Evolutionary conservation across 2,888 invertebrate species (phyloP), one percentile per base, ranked within the genome.

Genomic region (Andrena trimmerana): DNA sequence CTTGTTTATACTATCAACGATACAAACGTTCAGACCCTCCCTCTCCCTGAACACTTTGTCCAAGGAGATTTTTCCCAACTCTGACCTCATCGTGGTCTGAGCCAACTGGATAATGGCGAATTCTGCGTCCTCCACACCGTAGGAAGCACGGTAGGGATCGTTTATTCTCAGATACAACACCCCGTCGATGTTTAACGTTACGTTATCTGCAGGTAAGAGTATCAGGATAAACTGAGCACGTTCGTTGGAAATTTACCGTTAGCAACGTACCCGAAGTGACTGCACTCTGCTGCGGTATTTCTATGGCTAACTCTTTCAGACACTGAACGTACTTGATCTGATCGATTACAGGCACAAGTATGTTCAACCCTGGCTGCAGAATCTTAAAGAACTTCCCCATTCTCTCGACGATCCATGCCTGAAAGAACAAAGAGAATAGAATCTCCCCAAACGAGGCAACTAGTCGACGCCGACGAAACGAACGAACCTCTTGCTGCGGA

Each of bases 1-100:
- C 94, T 99, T 99, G 94, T 99, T 99, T 79, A 99, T 99, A 1
- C 99, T 97, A 87, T 98, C 98, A 2, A 99, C 99, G 89, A 99
- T 99, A 78, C 96, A 96, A 16, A 98, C 97, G 94, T 99, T 99
- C 24, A 99, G 95, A 71, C 97, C 98, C 94, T 99, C 99, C 90
- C 99, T 96, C 94, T 99, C 99, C 83, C 98, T 95, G 93, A 99
- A 99, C 16, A 99, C 98, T 93, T 98, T 98, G 94, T 99, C 99
- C 85, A 99, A 94, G 0, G 97, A 96, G 94, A 99, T 99, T 95
- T 99, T 99, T 78, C 99, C 99, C 59, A 99, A 95, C 94, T 99
- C 99, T 0, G 99, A 99, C 93, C 99, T 96, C 99, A 99, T 99
- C 0, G 99, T 99, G 0, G 99, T 99, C 95, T 99, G 99, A 2